Base-by-base conservation (phyloP, 1,140 invertebrate species). In the Brachionus sp. region DNA sequence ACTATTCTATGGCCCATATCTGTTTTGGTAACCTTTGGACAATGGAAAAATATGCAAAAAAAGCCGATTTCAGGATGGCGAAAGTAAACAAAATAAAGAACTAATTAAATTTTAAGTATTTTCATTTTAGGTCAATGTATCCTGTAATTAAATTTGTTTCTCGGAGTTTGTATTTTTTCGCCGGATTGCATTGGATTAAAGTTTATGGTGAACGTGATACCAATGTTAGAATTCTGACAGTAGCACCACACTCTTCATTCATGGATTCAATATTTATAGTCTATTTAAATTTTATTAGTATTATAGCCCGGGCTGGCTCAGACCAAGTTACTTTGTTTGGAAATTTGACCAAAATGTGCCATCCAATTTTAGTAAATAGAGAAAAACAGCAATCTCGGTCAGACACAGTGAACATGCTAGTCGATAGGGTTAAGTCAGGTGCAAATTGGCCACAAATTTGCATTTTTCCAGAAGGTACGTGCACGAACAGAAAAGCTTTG, bases 381-480 rank as follows among this genome's bases (percentile, higher is more conserved):
- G 95, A 97, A 86, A 95, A 96, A 90, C 93, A 94, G 0, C 93
- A 96, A 87, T 97, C 95, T 0, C 89, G 96, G 2, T 93, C 94
- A 85, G 95, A 94, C 85, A 96, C 95, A 2, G 94, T 97, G 82
- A 93, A 93, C 87, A 93, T 96, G 86, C 97, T 98, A 83, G 93
- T 94, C 46, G 95, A 82, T 93, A 94, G 0, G 93, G 92, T 0
- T 94, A 94, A 0, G 91, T 92, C 62, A 92, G 94, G 70, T 97
- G 95, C 94, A 94, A 95, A 16, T 94, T 95, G 91, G 92, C 97
- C 35, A 91, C 96, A 80, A 95, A 80, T 80, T 39, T 57, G 35
- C 50, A 80, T 98, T 85, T 98, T 97, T 89, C 95, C 96, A 0
- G 95, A 98, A 88, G 96, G 96, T 42, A 97, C 95, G 0, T 97